Conservation (phyloP, 2,888 invertebrate species). For the Drosophila lacicola region DNA sequence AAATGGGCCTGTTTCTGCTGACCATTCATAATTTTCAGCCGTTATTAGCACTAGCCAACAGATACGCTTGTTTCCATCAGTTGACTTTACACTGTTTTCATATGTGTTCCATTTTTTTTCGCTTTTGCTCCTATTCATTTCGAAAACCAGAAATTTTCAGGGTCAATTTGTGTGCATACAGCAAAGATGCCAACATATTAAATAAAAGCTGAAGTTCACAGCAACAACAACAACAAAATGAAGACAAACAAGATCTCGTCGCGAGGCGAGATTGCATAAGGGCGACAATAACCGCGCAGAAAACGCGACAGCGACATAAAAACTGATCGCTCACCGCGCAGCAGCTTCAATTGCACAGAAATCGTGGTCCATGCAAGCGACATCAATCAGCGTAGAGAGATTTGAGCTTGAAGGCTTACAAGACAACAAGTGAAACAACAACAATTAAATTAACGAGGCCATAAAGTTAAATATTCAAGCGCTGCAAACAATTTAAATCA, state of each 20-base stretch:
- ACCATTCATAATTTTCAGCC: slow-evolving; percentile 26
- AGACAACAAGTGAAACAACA: slow-evolving; percentile 25
- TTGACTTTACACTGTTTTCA: slow-evolving; percentile 4
- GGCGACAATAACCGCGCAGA: slow-evolving; percentile 46
- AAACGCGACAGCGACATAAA: slow-evolving; percentile 63
- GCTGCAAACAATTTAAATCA: slow-evolving; percentile 36
- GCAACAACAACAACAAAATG: slow-evolving; percentile 38
- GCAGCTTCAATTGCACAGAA: slow-evolving; percentile 72
- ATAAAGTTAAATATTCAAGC: slow-evolving; percentile 9
- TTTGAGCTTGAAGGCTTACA: slow-evolving; percentile 60
- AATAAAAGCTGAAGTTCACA: slow-evolving; percentile 44
- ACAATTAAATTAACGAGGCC: slow-evolving; percentile 32
- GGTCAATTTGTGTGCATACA: slow-evolving; percentile 72
- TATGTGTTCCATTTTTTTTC: slow-evolving; percentile 39
- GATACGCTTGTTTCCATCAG: slow-evolving; percentile 1
- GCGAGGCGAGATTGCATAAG: slow-evolving; percentile 74
- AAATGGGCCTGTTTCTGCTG: neutral
- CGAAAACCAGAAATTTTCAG: slow-evolving; percentile 82
- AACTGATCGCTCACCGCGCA: slow-evolving; percentile 49
- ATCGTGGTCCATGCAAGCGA: slow-evolving; percentile 50
- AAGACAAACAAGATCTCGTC: slow-evolving; percentile 53
- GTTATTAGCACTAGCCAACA: slow-evolving; percentile 28
- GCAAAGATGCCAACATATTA: slow-evolving; percentile 42
- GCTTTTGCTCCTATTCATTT: slow-evolving; percentile 53
- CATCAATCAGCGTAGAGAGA: slow-evolving; percentile 34